Conservation (phyloP, 2,113 vertebrate species). For the Microtus montanus region DNA sequence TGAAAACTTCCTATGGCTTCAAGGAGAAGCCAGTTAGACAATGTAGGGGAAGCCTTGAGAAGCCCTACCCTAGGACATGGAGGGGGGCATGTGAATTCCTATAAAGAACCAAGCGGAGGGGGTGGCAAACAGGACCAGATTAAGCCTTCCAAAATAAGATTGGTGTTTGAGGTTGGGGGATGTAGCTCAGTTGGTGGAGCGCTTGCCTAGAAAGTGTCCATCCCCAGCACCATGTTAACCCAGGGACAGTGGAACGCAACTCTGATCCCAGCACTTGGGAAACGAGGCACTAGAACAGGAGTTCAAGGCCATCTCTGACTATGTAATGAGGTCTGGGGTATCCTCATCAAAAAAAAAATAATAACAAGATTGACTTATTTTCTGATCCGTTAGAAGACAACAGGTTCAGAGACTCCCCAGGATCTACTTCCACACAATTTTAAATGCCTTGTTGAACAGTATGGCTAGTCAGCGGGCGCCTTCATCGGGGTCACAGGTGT, state of each 20-base stretch:
- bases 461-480: conserved; percentile 45
- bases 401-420: conserved; percentile 53
- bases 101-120: not conserved
- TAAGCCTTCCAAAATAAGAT: conserved; percentile 56
- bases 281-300: not conserved
- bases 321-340: not conserved
- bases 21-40: not conserved
- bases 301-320: not conserved
- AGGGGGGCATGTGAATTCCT: conserved; percentile 56
- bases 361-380: not conserved
- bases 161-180: too few species aligned
- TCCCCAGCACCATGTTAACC: not conserved
- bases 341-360: not conserved
- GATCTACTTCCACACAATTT: conserved; percentile 68
- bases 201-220: not conserved
- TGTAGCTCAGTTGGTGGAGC: not conserved
- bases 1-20: not conserved
- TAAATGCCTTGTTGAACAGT: conserved; percentile 75
- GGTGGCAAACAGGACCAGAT: not conserved
- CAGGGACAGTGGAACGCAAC: too few species aligned
- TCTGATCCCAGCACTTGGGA: not conserved
- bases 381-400: conserved; percentile 72
- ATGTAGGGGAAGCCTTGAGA: conserved; percentile 35
- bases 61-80: not conserved
- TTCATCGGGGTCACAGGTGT: conserved; percentile 65